Conservation (phyloP, 2,888 invertebrate genomes). For the Rhingia campestris region DNA sequence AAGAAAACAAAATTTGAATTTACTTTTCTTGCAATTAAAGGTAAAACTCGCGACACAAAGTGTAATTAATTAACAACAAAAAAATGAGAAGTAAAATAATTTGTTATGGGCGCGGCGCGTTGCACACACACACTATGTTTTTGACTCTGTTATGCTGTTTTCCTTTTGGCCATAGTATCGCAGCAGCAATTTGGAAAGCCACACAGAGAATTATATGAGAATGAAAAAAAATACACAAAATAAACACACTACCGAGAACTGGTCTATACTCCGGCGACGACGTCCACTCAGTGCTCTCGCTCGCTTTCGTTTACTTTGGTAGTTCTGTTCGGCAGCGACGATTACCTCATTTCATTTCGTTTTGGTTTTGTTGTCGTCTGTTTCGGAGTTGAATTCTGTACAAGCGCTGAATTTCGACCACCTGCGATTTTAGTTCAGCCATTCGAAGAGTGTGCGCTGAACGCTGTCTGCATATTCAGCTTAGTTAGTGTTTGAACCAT, state of each 20-base stretch:
- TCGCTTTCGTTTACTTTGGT: constrained; percentile 64
- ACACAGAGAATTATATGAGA: constrained; percentile 33
- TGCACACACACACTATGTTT: constrained; percentile 68
- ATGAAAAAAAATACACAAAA: constrained; percentile 50
- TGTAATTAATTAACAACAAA: constrained; percentile 46
- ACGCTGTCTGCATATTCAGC: constrained; percentile 58
- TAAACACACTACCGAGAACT: constrained; percentile 65
- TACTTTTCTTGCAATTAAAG: constrained; percentile 8
- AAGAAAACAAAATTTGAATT: constrained; percentile 28
- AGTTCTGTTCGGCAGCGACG: constrained; percentile 37
- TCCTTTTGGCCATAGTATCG: constrained; percentile 50
- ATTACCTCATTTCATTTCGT: constrained; percentile 65
- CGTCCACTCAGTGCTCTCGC: constrained; percentile 63
- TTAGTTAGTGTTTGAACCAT: constrained; percentile 26
- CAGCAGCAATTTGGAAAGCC: constrained; percentile 29
- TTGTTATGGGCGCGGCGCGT: constrained; percentile 71
- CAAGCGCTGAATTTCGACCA: constrained; percentile 50
- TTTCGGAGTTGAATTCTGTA: constrained; percentile 59
- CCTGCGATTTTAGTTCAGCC: constrained; percentile 57
- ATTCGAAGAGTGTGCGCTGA: not conserved
- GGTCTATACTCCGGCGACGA: constrained; percentile 59
- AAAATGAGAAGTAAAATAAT: too few species aligned
- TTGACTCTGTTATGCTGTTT: constrained; percentile 51
- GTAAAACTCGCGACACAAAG: constrained; percentile 54
- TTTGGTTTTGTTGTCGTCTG: constrained; percentile 30